Base-by-base conservation (phyloP, 2,113 vertebrate genomes). In the Mystacornis crossleyi region DNA sequence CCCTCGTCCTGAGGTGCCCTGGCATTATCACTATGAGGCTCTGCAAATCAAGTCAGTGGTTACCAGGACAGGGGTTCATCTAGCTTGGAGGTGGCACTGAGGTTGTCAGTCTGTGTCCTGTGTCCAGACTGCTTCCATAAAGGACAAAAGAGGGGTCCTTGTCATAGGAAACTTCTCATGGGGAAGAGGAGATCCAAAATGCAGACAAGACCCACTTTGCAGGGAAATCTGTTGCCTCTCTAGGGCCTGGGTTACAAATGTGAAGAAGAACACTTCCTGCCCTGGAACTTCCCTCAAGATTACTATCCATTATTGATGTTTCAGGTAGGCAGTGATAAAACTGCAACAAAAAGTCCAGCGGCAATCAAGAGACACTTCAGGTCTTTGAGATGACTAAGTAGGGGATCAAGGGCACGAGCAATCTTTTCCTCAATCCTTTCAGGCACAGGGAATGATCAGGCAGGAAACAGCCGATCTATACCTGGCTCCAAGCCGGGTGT, bases 41-140 rank as follows among this genome's bases (percentile, higher is more conserved):
- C 45, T 61, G 40, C 45, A 61, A 47, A 25, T 40, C 40, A 34
- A n/a, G 9, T 6, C 24, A 53, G 28, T 3, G 18, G 31, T 43
- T 26, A 6, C 14, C 20, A 40, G n/a, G 61, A 40, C 18, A 45
- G 3, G 29, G 28, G 33, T 31, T 60, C n/a, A 8, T 54, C 47
- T 12, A 3, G 11, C 28, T 14, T 75, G 47, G 34, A 26, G 45
- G 14, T 31, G 54, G n/a, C 29, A 21, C 33, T 0, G 1, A 34
- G 62, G 25, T 54, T 26, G 12, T 45, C 66, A 57, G 16, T 10
- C 43, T 23, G 1, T 14, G 8, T 14, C 36, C 28, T 67, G 29
- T 4, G 10, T 33, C 40, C 18, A 36, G 28, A 55, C 48, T 40
- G 8, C 34, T 82, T 48, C 25, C 48, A 36, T 26, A 40, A 47